A percentile compares a stretch with the other conserved stretches of the same genome.
Conservation (phyloP, 2,888 invertebrate genomes). For the Mystacides longicornis region DNA sequence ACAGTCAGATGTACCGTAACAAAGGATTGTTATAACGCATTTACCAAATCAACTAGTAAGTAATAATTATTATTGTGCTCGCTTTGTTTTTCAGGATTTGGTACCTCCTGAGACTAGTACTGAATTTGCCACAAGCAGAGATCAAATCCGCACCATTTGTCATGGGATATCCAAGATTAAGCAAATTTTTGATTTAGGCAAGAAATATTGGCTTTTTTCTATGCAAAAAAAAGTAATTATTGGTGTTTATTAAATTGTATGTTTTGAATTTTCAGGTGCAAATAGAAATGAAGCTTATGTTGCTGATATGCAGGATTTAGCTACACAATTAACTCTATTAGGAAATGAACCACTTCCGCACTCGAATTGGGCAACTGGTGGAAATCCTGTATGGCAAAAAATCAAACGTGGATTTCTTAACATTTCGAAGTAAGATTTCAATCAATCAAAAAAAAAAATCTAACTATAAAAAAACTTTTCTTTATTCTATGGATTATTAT, state of each 20-base stretch:
- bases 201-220: no score
- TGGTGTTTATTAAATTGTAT: not conserved
- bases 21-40: no score
- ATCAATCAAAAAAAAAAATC: not conserved
- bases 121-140: conserved; percentile 50
- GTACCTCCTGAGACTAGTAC: conserved; percentile 48
- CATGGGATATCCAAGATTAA: conserved; percentile 48
- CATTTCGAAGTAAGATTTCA: conserved; percentile 20
- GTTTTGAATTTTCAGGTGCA: conserved; percentile 24
- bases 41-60: no score
- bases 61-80: no score
- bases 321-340: conserved; percentile 44
- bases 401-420: conserved; percentile 24
- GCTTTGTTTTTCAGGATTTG: conserved; percentile 42
- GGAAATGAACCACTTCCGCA: conserved; percentile 28
- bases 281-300: conserved; percentile 38
- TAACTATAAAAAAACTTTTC: not conserved
- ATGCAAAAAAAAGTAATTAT: not conserved
- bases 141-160: conserved; percentile 48
- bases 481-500: not conserved
- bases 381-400: conserved; percentile 24
- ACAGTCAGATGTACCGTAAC: no score
- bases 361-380: conserved; percentile 29
- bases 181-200: conserved; percentile 42
- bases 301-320: conserved; percentile 48